phyloP scores from a whole-genome alignment of 2,113 vertebrate species.

The Chaenogobius annularis region DNA sequence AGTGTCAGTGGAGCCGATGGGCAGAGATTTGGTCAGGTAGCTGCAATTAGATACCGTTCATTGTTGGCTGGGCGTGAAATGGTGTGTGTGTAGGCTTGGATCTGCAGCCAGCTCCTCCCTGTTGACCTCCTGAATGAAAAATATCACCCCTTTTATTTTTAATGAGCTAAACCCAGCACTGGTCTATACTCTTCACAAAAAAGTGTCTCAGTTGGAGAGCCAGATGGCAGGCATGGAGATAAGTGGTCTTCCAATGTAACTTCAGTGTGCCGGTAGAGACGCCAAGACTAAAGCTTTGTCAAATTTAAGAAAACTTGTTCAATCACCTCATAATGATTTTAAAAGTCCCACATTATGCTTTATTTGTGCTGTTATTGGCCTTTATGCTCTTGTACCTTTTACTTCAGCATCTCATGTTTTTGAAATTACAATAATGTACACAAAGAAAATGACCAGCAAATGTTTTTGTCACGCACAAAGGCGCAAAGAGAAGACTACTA shows the following conservation, averaged over 20 bases:
- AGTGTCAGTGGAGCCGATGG: neutral
- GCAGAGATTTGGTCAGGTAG: slow-evolving; percentile 6
- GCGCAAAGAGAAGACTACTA: too few species aligned
- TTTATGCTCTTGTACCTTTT: too few species aligned
- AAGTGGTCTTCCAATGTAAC: neutral
- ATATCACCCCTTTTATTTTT: slow-evolving; percentile 33
- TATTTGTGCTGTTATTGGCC: too few species aligned
- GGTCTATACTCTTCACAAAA: neutral
- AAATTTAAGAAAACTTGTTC: neutral
- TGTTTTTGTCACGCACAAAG: too few species aligned
- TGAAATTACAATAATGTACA: too few species aligned
- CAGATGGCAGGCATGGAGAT: slow-evolving; percentile 30
- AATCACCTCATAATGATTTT: neutral
- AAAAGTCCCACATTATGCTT: neutral
- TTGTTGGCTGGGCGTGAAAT: slow-evolving; percentile 27
- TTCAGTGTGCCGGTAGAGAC: neutral
- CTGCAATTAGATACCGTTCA: slow-evolving; percentile 1
- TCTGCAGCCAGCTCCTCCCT: slow-evolving; percentile 25
- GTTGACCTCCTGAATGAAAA: slow-evolving; percentile 35
- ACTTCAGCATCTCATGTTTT: too few species aligned
- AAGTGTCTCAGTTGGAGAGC: slow-evolving; percentile 1
- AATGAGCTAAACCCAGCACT: slow-evolving; percentile 21
- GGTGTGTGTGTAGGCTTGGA: neutral
- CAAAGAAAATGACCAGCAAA: too few species aligned
- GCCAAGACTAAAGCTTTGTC: neutral